Percentiles rank a stretch among this genome's conserved stretches.
Conservation (phyloP, 2,113 vertebrate species). For the Ibidorhyncha struthersii region DNA sequence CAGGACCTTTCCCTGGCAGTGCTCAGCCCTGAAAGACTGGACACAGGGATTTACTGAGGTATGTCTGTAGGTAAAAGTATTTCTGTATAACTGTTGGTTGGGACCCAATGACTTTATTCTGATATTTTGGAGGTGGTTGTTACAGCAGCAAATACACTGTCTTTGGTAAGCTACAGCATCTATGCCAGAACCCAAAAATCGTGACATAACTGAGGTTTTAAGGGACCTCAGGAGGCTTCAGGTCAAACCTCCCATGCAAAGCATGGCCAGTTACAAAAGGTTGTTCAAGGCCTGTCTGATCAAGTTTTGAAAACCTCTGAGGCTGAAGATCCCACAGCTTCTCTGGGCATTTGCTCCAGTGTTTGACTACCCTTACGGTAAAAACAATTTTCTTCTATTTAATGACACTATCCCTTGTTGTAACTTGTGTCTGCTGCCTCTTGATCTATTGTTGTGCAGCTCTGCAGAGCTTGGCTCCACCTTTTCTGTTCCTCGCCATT, state of each 20-base stretch:
- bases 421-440: background rate
- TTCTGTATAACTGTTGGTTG: background rate
- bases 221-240: background rate
- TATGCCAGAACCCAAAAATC: background rate
- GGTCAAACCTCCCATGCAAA: background rate
- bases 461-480: background rate
- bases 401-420: background rate
- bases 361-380: background rate
- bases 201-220: background rate
- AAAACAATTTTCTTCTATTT: background rate
- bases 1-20: background rate
- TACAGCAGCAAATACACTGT: background rate
- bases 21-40: background rate
- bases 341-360: background rate
- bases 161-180: background rate
- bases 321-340: background rate
- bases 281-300: background rate
- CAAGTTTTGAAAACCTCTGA: background rate
- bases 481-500: background rate
- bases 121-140: background rate
- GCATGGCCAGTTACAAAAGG: background rate
- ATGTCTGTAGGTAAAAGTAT: background rate
- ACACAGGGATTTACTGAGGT: background rate
- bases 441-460: background rate
- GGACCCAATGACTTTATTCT: background rate